Evolutionary conservation across 2,113 vertebrate genomes (phyloP).

Genomic region (Phylloscopus whistleri): DNA sequence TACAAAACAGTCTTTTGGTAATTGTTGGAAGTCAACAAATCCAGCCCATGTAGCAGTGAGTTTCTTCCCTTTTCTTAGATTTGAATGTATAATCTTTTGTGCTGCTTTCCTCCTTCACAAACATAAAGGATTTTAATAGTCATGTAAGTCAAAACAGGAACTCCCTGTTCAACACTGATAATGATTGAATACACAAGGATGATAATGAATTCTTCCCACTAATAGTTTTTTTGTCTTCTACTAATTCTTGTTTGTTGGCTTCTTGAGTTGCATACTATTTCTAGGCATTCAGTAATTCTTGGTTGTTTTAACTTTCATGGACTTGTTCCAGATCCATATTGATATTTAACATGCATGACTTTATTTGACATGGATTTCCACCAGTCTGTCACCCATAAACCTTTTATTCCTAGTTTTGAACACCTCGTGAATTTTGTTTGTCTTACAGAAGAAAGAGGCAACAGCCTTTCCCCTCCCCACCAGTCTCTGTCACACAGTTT

Average conservation of each 20-base stretch:
- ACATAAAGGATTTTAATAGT: neutral
- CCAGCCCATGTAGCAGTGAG: neutral
- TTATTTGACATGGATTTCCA: neutral
- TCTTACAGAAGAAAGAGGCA: neutral
- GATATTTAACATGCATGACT: neutral
- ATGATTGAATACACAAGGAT: neutral
- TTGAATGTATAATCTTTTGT: neutral
- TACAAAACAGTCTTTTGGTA: neutral
- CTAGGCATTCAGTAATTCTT: neutral
- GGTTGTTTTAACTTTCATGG: neutral
- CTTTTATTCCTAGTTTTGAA: neutral
- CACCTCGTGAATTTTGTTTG: neutral
- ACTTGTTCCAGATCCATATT: neutral
- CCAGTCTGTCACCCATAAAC: neutral
- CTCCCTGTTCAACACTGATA: neutral
- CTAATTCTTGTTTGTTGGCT: neutral
- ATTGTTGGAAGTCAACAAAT: neutral
- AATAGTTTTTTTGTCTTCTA: neutral
- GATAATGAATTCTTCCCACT: accelerated
- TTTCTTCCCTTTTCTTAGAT: neutral
- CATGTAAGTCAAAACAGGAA: neutral
- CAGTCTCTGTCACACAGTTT: neutral
- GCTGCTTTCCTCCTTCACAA: neutral
- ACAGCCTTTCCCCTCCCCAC: neutral
- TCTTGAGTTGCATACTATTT: neutral